Evolutionary conservation across 2,797 vertebrate genomes (phyloP).

Genomic region (Microctenopoma steveboyesi): DNA sequence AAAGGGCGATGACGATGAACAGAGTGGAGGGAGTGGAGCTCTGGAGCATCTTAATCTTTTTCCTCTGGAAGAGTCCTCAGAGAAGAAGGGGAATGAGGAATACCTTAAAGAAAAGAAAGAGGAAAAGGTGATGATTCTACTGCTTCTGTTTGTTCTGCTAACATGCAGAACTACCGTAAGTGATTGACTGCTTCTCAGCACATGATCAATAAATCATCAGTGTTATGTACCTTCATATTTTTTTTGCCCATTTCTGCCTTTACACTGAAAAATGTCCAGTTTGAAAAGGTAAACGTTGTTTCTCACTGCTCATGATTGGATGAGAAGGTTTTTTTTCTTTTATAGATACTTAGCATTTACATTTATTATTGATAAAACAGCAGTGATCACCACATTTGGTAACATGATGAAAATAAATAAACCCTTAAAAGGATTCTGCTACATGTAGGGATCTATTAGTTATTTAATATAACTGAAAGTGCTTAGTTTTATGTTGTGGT

Average conservation of each 20-base stretch:
- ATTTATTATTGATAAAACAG: too few species aligned
- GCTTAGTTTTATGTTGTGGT: background rate
- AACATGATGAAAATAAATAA: too few species aligned
- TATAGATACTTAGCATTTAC: too few species aligned
- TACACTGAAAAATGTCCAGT: background rate
- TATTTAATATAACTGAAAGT: constrained; percentile 9
- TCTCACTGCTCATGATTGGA: too few species aligned
- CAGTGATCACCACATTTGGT: too few species aligned
- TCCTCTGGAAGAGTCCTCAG: constrained; percentile 82
- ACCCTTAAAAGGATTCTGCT: too few species aligned
- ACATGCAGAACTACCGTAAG: background rate
- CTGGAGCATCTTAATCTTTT: constrained; percentile 88
- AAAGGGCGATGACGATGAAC: constrained; percentile 20
- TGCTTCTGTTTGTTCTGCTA: background rate
- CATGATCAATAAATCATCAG: too few species aligned
- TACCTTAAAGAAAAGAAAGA: constrained; percentile 90
- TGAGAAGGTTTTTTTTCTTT: too few species aligned
- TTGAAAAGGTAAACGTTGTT: too few species aligned
- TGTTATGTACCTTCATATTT: background rate
- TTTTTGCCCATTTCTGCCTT: background rate
- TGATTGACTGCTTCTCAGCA: background rate
- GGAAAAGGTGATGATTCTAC: constrained; percentile 81
- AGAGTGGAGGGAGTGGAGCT: constrained; percentile 23
- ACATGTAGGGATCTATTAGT: background rate
- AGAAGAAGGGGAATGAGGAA: constrained; percentile 86